Evolutionary conservation across 2,113 vertebrate genomes (phyloP).

Genomic region (Oostethus manadensis): DNA sequence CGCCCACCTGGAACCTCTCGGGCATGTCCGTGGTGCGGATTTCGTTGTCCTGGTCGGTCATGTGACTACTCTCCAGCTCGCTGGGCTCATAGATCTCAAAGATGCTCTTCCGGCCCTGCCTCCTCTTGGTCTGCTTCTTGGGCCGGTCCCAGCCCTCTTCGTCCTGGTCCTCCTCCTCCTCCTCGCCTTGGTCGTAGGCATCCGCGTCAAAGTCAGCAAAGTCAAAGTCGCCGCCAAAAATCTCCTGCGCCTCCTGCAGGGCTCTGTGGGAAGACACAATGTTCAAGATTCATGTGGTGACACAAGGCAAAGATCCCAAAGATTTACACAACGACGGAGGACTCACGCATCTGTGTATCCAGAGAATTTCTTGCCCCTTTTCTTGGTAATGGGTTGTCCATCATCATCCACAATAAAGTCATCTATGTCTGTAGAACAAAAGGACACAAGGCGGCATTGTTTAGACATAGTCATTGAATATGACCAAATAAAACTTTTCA

Average conservation of each 20-base stretch:
- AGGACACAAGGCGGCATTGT: neutral
- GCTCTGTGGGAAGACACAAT: conserved; percentile 70
- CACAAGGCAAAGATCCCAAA: neutral
- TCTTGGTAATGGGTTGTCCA: conserved; percentile 93
- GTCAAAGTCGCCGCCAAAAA: conserved; percentile 97
- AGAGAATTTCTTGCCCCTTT: conserved; percentile 91
- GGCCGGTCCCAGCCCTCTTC: conserved; percentile 90
- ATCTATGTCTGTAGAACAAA: conserved; percentile 80
- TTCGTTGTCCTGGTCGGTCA: conserved; percentile 97
- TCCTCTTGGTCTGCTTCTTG: conserved; percentile 91
- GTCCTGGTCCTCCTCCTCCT: conserved; percentile 91
- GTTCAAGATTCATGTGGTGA: too few species aligned
- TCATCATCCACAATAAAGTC: conserved; percentile 98
- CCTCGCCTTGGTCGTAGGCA: conserved; percentile 88
- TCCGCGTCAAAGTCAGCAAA: conserved; percentile 95
- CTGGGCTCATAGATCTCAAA: conserved; percentile 98
- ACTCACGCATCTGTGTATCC: conserved; percentile 97
- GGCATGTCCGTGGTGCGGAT: conserved; percentile 96
- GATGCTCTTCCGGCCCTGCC: conserved; percentile 91
- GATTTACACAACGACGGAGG: neutral
- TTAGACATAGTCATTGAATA: neutral
- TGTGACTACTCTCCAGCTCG: conserved; percentile 95
- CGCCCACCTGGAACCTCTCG: conserved; percentile 92
- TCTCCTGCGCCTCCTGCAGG: conserved; percentile 96
- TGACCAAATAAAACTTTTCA: neutral